A percentile compares a stretch with the other conserved stretches of the same genome.
Conservation (phyloP, 2,113 vertebrate species). For the Labeo rohita region DNA sequence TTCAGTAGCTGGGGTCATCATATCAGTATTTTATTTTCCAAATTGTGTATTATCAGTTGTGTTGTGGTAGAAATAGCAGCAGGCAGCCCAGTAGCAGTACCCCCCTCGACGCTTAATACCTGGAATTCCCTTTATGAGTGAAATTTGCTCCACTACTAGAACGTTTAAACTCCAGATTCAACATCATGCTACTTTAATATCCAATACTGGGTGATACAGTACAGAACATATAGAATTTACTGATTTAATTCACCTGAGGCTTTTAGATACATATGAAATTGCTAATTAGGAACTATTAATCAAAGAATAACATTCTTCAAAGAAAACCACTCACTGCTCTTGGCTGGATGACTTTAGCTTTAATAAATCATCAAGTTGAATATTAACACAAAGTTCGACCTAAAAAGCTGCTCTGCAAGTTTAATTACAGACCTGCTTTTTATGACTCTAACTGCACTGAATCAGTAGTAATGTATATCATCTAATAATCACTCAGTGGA, state of each 20-base stretch:
- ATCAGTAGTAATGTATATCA: not conserved
- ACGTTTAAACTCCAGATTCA: not conserved
- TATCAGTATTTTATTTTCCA: no score
- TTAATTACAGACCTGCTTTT: conserved; percentile 11
- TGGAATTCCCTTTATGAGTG: no score
- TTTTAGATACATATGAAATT: not conserved
- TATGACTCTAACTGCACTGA: not conserved
- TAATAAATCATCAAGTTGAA: not conserved
- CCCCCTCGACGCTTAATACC: no score
- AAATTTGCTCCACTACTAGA: not conserved
- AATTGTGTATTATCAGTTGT: no score
- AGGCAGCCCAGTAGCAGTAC: no score
- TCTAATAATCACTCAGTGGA: not conserved
- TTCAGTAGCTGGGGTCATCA: no score
- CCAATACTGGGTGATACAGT: not conserved
- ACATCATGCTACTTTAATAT: not conserved
- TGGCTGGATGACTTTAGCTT: conserved; percentile 6
- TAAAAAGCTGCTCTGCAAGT: not conserved
- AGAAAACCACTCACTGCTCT: not conserved
- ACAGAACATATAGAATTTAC: not conserved
- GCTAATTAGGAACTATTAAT: not conserved
- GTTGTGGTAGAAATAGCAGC: no score
- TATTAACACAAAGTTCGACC: not conserved
- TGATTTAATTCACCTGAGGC: not conserved
- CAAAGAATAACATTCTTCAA: conserved; percentile 1